These are phyloP conservation scores for Incurvaria masculella DNA, from an alignment of 2,888 invertebrate species.

Conservation along the genomic window DNA sequence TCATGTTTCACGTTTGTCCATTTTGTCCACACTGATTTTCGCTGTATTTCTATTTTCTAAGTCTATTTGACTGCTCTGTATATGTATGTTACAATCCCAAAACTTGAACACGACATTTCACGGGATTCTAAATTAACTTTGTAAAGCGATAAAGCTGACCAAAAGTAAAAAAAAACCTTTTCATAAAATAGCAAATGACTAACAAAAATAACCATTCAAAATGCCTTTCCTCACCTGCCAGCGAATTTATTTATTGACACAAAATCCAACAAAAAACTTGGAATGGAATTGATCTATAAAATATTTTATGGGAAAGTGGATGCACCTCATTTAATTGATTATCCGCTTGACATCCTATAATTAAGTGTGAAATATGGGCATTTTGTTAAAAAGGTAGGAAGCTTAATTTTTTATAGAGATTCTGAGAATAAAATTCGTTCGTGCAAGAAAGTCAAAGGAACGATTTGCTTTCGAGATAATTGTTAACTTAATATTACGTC, in stretches of 20 bases:
- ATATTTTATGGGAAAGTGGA: not conserved
- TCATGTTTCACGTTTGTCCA: too few relatives aligned
- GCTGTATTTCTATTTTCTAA: too few relatives aligned
- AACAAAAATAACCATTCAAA: not conserved
- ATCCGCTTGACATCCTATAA: conserved; percentile 41
- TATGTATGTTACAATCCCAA: too few relatives aligned
- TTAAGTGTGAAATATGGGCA: conserved; percentile 47
- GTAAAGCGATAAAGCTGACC: not conserved
- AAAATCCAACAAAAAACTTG: not conserved
- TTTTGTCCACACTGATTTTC: too few relatives aligned
- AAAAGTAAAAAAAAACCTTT: not conserved
- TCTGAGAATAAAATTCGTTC: too few relatives aligned
- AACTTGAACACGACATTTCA: not conserved
- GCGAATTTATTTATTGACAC: not conserved
- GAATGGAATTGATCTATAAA: not conserved
- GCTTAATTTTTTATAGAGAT: too few relatives aligned
- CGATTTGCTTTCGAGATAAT: too few relatives aligned
- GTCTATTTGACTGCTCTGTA: too few relatives aligned
- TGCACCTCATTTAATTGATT: conserved; percentile 35
- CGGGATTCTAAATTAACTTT: not conserved
- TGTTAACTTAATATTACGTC: too few relatives aligned
- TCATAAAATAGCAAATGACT: not conserved
- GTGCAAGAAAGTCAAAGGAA: too few relatives aligned
- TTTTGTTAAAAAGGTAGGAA: too few relatives aligned
- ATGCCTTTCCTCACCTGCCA: not conserved